Conservation (phyloP, 1,140 invertebrate species). For the Pseudomyrmex dendroicus region DNA sequence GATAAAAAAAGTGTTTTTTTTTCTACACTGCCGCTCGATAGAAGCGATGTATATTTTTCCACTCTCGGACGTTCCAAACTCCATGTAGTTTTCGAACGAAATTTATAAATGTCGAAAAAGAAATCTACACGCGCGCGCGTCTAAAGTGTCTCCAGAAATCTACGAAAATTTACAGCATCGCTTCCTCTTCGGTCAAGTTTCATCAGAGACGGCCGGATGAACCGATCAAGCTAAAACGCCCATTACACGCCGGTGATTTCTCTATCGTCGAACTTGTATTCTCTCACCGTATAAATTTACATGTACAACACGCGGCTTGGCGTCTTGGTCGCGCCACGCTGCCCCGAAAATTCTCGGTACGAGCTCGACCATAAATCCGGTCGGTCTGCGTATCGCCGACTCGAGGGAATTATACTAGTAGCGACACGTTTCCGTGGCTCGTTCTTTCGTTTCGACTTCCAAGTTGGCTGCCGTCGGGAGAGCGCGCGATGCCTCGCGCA, state of each 20-base stretch:
- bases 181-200: background rate
- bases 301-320: background rate
- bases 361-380: constrained; percentile 57
- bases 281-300: constrained; percentile 37
- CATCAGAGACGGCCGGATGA: constrained; percentile 22
- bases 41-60: too few relatives aligned
- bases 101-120: background rate
- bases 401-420: constrained; percentile 37
- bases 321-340: constrained; percentile 7
- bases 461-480: constrained; percentile 20
- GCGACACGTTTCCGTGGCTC: constrained; percentile 37
- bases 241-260: constrained; percentile 40
- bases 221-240: constrained; percentile 28
- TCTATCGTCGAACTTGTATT: constrained; percentile 36
- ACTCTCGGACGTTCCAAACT: too few relatives aligned
- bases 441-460: constrained; percentile 25
- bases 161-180: background rate
- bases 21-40: too few relatives aligned
- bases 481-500: background rate
- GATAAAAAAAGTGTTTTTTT: too few relatives aligned
- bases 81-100: background rate
- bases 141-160: too few relatives aligned
- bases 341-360: constrained; percentile 41
- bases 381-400: constrained; percentile 31
- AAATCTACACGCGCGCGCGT: background rate